These are phyloP conservation scores for Melitaea athalia DNA, from an alignment of 2,888 invertebrate genomes.

Conservation along the genomic window DNA sequence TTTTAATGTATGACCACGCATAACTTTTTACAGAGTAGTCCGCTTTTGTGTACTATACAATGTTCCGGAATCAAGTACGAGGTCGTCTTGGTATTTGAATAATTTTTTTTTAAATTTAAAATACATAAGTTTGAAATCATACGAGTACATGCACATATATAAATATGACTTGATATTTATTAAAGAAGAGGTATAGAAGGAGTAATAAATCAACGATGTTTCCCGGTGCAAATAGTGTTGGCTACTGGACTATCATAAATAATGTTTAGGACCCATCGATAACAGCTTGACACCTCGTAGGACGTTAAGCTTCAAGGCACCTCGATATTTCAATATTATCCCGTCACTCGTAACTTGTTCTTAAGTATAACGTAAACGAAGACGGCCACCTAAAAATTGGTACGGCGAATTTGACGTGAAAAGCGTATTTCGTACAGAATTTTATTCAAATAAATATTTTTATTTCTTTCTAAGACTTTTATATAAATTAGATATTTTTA, in stretches of 20 bases:
- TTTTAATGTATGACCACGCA: too few relatives aligned
- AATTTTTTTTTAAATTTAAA: too few relatives aligned
- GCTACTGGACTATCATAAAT: slow-evolving; percentile 66
- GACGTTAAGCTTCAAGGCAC: slow-evolving; percentile 36
- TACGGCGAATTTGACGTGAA: background rate
- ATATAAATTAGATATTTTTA: too few relatives aligned
- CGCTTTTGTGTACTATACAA: too few relatives aligned
- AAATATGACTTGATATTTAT: slow-evolving; percentile 1
- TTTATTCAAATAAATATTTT: background rate
- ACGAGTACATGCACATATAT: background rate
- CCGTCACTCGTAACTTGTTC: slow-evolving; percentile 17
- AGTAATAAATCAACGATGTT: slow-evolving; percentile 61
- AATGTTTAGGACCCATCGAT: slow-evolving; percentile 65
- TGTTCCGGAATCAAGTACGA: too few relatives aligned
- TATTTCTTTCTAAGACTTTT: too few relatives aligned
- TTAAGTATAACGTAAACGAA: slow-evolving; percentile 14
- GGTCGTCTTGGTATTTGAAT: too few relatives aligned
- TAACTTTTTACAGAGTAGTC: too few relatives aligned
- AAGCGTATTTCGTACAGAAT: background rate
- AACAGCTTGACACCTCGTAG: slow-evolving; percentile 48
- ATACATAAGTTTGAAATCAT: too few relatives aligned
- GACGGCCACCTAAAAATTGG: background rate
- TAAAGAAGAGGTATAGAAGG: slow-evolving; percentile 18
- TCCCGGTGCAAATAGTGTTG: slow-evolving; percentile 64
- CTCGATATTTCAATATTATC: slow-evolving; percentile 42